Evolutionary conservation across 2,888 invertebrate genomes (phyloP).

Genomic region (Altica lythri): DNA sequence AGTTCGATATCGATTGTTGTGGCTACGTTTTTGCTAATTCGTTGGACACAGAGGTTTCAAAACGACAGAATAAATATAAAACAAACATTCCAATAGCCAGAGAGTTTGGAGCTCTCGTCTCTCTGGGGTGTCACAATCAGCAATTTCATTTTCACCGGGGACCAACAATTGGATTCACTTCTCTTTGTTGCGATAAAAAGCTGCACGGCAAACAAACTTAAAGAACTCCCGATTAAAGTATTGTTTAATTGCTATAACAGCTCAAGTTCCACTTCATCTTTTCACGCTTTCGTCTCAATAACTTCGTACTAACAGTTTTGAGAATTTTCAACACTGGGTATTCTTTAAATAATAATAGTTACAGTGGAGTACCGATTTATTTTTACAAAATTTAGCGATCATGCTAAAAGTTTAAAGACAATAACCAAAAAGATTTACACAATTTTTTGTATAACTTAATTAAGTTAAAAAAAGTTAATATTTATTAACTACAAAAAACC

Average conservation of each 20-base stretch:
- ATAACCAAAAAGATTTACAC: too few species aligned
- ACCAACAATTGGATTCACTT: slow-evolving; percentile 41
- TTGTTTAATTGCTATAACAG: slow-evolving; percentile 38
- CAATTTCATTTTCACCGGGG: slow-evolving; percentile 47
- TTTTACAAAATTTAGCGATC: too few species aligned
- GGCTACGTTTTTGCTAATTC: slow-evolving; percentile 38
- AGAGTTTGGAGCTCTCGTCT: slow-evolving; percentile 31
- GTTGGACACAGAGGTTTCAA: slow-evolving; percentile 35
- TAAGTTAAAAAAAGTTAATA: too few species aligned
- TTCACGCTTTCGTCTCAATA: slow-evolving; percentile 24
- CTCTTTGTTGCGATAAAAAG: slow-evolving; percentile 41
- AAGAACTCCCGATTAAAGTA: slow-evolving; percentile 40
- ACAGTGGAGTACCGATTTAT: too few species aligned
- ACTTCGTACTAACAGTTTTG: slow-evolving; percentile 13
- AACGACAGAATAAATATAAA: slow-evolving; percentile 45
- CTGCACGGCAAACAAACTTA: slow-evolving; percentile 39
- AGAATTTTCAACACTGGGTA: slow-evolving; percentile 3
- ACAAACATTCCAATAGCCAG: slow-evolving; percentile 38
- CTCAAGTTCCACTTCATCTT: slow-evolving; percentile 28
- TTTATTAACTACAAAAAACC: too few species aligned
- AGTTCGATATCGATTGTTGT: slow-evolving; percentile 29
- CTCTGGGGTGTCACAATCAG: slow-evolving; percentile 52
- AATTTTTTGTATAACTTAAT: too few species aligned
- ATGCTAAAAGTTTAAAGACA: too few species aligned
- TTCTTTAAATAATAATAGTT: slow-evolving; percentile 17